A percentile compares a stretch with the other conserved stretches of the same genome.
Conservation (phyloP, 2,888 invertebrate species). For the Arrhopalites spinosus region DNA sequence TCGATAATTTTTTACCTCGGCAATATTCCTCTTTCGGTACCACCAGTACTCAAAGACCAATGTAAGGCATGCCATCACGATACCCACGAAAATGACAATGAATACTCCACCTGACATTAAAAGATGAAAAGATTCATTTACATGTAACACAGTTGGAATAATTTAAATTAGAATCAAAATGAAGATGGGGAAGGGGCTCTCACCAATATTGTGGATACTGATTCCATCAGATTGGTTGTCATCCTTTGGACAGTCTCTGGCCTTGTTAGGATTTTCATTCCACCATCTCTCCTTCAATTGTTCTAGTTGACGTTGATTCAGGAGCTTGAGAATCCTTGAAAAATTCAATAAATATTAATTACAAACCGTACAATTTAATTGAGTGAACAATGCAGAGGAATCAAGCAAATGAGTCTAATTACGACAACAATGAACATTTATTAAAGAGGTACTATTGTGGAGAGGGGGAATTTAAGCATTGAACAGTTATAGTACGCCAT, state of each 20-base stretch:
- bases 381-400: no score
- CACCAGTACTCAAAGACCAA: slow-evolving; percentile 94
- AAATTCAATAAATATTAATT: slow-evolving; percentile 7
- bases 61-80: slow-evolving; percentile 87
- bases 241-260: slow-evolving; percentile 77
- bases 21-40: slow-evolving; percentile 63
- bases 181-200: no score
- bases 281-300: slow-evolving; percentile 96
- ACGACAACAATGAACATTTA: not conserved
- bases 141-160: no score
- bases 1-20: no score
- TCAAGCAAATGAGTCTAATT: not conserved
- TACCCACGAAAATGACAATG: slow-evolving; percentile 95
- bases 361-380: not conserved
- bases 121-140: not conserved
- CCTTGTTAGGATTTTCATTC: slow-evolving; percentile 80
- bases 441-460: no score
- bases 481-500: not conserved
- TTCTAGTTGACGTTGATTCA: slow-evolving; percentile 92
- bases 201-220: slow-evolving; percentile 93
- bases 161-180: not conserved
- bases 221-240: slow-evolving; percentile 96
- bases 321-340: slow-evolving; percentile 80
- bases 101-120: slow-evolving; percentile 68
- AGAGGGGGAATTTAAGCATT: not conserved